phyloP scores from a whole-genome alignment of 2,113 vertebrate species.

The Scortum barcoo region DNA sequence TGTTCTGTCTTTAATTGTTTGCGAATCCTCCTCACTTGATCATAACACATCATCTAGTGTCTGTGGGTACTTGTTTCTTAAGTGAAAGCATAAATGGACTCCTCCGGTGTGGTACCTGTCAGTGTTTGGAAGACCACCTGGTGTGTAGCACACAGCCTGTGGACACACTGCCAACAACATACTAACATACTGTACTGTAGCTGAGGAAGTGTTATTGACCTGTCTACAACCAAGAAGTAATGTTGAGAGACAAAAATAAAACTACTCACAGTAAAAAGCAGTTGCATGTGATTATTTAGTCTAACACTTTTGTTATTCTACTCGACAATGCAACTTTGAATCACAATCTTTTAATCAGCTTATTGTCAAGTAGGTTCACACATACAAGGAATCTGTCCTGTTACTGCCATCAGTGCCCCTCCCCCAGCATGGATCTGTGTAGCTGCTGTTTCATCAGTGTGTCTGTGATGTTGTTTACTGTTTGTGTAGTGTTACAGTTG shows the following conservation, averaged over 20 bases:
- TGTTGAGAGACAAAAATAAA: not conserved
- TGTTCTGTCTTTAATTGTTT: not conserved
- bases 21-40: too few species aligned
- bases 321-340: not conserved
- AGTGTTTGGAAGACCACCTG: not conserved
- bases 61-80: not conserved
- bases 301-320: not conserved
- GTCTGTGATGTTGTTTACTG: slow-evolving; percentile 1
- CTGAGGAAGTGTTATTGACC: not conserved
- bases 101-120: not conserved
- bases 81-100: not conserved
- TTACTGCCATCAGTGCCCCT: not conserved
- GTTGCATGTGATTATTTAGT: not conserved
- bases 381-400: too few species aligned
- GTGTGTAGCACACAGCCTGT: not conserved
- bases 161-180: not conserved
- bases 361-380: too few species aligned
- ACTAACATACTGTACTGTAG: not conserved
- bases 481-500: not conserved
- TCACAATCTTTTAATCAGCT: too few species aligned
- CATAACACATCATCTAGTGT: not conserved
- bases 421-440: too few species aligned
- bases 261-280: not conserved
- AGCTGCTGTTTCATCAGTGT: not conserved
- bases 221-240: not conserved